phyloP scores from a whole-genome alignment of 2,113 vertebrate genomes.

The Pterophyllum scalare region DNA sequence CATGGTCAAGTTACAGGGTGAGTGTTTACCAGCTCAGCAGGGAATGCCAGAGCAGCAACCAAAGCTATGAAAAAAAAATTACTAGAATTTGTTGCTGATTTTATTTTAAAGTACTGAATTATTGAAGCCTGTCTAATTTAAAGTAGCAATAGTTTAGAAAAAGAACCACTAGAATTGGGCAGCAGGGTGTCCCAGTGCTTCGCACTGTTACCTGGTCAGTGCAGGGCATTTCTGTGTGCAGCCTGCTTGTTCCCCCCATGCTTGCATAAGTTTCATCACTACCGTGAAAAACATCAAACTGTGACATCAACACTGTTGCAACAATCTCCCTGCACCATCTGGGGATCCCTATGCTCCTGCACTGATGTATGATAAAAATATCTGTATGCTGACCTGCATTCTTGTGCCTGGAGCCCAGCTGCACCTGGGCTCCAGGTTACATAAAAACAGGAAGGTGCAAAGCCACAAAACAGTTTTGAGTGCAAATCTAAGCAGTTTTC shows the following conservation, averaged over 20 bases:
- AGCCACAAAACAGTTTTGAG: neutral
- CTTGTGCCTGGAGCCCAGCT: too few species aligned
- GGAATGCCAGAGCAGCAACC: neutral
- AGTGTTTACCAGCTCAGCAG: neutral
- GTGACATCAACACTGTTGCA: neutral
- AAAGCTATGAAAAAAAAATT: neutral
- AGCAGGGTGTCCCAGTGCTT: neutral
- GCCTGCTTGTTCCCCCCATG: neutral
- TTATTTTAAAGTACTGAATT: neutral
- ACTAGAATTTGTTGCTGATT: neutral
- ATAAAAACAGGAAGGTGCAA: neutral
- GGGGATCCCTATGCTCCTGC: neutral
- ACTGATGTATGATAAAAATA: neutral
- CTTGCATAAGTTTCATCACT: neutral
- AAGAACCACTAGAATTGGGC: neutral
- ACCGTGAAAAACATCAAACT: too few species aligned
- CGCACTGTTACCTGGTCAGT: neutral
- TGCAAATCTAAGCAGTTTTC: neutral
- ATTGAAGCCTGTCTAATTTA: neutral
- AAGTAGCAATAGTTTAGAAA: too few species aligned
- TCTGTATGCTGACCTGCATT: neutral
- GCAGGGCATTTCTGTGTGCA: neutral
- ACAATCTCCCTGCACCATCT: neutral
- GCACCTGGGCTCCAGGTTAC: neutral
- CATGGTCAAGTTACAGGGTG: conserved; percentile 68